Evolutionary conservation across 2,888 invertebrate species (phyloP).

Genomic region (Hipparchia semele): DNA sequence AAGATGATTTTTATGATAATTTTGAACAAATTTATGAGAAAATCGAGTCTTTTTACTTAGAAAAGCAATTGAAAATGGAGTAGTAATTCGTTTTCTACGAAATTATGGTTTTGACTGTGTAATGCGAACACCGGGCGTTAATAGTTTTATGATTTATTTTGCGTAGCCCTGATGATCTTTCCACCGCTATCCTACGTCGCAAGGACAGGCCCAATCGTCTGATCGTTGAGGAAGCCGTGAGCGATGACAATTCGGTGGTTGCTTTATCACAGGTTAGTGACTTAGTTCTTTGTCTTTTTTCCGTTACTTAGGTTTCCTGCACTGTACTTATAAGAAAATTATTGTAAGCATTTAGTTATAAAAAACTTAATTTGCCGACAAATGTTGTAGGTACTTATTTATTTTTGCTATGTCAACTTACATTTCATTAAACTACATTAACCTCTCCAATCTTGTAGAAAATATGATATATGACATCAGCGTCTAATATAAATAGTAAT

Average conservation of each 20-base stretch:
- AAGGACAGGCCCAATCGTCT: slow-evolving; percentile 99
- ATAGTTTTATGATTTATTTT: slow-evolving; percentile 45
- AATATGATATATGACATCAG: not conserved
- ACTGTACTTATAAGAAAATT: not conserved
- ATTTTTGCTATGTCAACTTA: not conserved
- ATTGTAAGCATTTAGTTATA: not conserved
- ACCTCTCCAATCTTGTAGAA: not conserved
- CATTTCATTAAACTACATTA: not conserved
- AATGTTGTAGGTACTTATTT: not conserved
- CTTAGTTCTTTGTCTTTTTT: slow-evolving; percentile 37
- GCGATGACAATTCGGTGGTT: slow-evolving; percentile 99
- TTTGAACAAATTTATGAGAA: not conserved
- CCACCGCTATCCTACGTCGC: slow-evolving; percentile 98
- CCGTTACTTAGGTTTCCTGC: not conserved
- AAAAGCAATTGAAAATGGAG: not conserved
- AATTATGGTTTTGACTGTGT: slow-evolving; percentile 4
- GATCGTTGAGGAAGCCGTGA: slow-evolving; percentile 98
- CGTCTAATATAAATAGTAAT: too few relatives aligned
- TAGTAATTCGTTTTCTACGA: not conserved
- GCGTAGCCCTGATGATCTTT: slow-evolving; percentile 92
- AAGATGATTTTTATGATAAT: slow-evolving; percentile 22
- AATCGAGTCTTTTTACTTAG: slow-evolving; percentile 2
- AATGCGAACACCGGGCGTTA: slow-evolving; percentile 33
- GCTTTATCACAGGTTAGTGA: slow-evolving; percentile 93
- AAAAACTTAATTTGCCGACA: not conserved